Base-by-base conservation (phyloP, 2,888 invertebrate genomes). In the Drosophila kambysellisi region DNA sequence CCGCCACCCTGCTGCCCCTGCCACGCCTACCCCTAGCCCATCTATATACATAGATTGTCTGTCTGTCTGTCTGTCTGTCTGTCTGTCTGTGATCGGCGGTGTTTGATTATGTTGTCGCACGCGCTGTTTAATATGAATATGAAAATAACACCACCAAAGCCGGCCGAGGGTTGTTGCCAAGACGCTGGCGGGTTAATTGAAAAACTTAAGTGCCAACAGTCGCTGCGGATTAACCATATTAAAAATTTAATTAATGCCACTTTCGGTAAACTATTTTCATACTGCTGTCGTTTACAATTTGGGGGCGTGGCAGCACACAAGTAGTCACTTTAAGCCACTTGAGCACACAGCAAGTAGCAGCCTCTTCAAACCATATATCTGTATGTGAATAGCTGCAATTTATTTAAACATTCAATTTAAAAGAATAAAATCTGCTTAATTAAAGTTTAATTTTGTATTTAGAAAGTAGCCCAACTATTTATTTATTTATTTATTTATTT, bases 81-180 rank as follows among this genome's bases (percentile, higher is more conserved):
- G 58, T 58, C 32, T 15, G 48, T 50, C 37, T 70, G 58, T 58
- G 74, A 70, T 73, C 66, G 68, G 78, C 70, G 76, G 81, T 83
- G 85, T 88, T 91, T 91, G 91, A 91, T 91, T 91, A 91, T 91
- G 91, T 91, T 91, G 91, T 91, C 91, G 91, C 91, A 91, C 91
- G 91, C 91, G 82, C 87, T 91, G 85, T 91, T 91, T 90, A 91
- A 91, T 85, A 86, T 88, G 86, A 89, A 82, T 82, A 54, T 29
- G 11, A 17, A 35, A 20, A 53, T 53, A 48, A 15, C 43, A 20
- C 33, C 52, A 51, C 39, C 37, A 11, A 48, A 41, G 29, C 32
- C 8, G 15, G 5, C 7, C 32, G 62, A 48, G 75, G 72, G 72
- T 71, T 59, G 84, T 81, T 83, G 70, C 71, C 80, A 79, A 70